These are phyloP conservation scores for Oscheius sp. DNA, from an alignment of 2,888 invertebrate species.

Conservation along the genomic window DNA sequence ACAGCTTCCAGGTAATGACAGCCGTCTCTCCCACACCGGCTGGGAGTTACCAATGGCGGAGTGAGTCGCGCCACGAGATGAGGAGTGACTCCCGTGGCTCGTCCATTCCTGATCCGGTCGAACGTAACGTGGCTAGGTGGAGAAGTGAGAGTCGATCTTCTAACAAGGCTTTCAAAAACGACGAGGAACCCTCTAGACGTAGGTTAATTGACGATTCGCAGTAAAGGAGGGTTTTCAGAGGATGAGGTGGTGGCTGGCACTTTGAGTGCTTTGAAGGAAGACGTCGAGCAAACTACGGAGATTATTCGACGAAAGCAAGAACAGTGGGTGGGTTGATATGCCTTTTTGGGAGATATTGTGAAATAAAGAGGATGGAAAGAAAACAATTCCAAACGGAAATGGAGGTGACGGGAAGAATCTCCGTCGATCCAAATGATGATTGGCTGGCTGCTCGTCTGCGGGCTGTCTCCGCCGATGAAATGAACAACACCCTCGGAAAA, in stretches of 20 bases:
- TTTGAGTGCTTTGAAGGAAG: slow-evolving; percentile 64
- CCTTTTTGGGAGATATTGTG: background rate
- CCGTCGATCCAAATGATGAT: slow-evolving; percentile 67
- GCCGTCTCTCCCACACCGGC: slow-evolving; percentile 31
- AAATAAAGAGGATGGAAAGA: slow-evolving; percentile 59
- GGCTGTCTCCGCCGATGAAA: slow-evolving; percentile 67
- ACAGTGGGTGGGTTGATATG: slow-evolving; percentile 56
- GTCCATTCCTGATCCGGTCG: slow-evolving; percentile 58
- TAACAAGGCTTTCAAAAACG: slow-evolving; percentile 50
- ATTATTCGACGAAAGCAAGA: slow-evolving; percentile 67
- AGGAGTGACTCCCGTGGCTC: slow-evolving; percentile 38
- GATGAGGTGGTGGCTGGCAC: slow-evolving; percentile 68
- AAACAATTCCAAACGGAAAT: slow-evolving; percentile 70
- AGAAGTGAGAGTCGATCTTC: slow-evolving; percentile 52
- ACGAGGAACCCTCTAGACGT: slow-evolving; percentile 55
- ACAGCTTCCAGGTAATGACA: slow-evolving; percentile 34
- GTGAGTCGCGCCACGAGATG: slow-evolving; percentile 39
- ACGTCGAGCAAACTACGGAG: slow-evolving; percentile 71
- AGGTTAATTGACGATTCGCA: background rate
- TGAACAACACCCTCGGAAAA: slow-evolving; percentile 65
- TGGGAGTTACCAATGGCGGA: slow-evolving; percentile 45
- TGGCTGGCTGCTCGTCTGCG: slow-evolving; percentile 69
- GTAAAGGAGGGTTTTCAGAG: slow-evolving; percentile 50
- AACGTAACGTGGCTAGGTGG: slow-evolving; percentile 53
- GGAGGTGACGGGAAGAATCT: slow-evolving; percentile 69